phyloP scores from a whole-genome alignment of 2,113 vertebrate genomes.

The Kryptolebias marmoratus region DNA sequence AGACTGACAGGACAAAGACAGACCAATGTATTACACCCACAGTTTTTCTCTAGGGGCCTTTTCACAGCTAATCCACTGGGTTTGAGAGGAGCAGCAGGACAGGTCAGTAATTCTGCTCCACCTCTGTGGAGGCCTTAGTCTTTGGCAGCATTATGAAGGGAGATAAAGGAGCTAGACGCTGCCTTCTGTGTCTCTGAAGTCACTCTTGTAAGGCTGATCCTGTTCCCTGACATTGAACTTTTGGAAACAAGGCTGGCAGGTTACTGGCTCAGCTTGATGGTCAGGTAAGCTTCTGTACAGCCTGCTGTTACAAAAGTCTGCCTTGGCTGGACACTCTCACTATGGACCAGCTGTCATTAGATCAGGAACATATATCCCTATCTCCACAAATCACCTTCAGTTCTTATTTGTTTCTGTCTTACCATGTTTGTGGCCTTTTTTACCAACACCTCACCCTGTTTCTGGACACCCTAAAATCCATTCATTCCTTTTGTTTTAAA shows the following conservation, averaged over 20 bases:
- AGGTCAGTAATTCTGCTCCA: conserved; percentile 74
- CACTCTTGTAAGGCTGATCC: conserved; percentile 66
- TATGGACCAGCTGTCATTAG: conserved; percentile 42
- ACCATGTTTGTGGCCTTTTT: background rate
- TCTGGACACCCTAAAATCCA: conserved; percentile 35
- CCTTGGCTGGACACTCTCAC: conserved; percentile 31
- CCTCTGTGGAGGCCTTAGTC: conserved; percentile 65
- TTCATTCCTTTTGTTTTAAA: conserved; percentile 27
- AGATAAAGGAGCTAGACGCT: conserved; percentile 73
- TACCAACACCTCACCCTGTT: conserved; percentile 17
- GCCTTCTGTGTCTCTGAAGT: conserved; percentile 71
- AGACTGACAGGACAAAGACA: conserved; percentile 76
- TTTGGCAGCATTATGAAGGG: conserved; percentile 72
- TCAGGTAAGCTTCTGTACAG: conserved; percentile 71
- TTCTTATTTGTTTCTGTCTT: background rate
- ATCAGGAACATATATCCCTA: conserved; percentile 44
- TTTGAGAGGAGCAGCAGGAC: conserved; percentile 76
- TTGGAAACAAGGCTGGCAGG: conserved; percentile 56
- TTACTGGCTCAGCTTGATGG: conserved; percentile 59
- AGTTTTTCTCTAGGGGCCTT: conserved; percentile 74
- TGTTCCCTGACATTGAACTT: conserved; percentile 65
- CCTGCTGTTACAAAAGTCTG: conserved; percentile 47
- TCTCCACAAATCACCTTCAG: conserved; percentile 19
- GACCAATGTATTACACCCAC: conserved; percentile 72
- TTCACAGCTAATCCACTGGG: conserved; percentile 77